These are phyloP conservation scores for Protaetia brevitarsis DNA, from an alignment of 1,140 invertebrate species.

Conservation along the genomic window DNA sequence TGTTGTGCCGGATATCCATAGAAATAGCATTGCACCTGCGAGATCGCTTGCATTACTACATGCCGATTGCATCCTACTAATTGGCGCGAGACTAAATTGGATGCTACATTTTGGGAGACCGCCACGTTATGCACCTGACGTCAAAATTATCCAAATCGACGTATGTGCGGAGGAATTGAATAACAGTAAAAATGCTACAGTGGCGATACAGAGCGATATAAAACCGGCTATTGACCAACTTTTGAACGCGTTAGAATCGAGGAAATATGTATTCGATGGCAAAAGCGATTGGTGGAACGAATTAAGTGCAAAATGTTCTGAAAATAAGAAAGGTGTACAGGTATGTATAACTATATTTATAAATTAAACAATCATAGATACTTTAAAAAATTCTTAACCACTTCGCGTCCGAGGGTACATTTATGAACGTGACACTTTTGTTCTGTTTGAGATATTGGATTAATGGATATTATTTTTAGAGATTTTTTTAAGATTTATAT, in stretches of 20 bases:
- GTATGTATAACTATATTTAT: conserved; percentile 44
- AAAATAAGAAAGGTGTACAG: conserved; percentile 58
- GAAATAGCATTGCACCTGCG: conserved; percentile 77
- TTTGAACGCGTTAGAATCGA: conserved; percentile 53
- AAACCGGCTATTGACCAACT: conserved; percentile 39
- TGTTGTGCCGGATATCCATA: conserved; percentile 78
- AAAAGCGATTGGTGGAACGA: conserved; percentile 58
- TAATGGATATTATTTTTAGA: too few relatives aligned
- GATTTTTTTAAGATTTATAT: too few relatives aligned
- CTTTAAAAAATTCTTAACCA: conserved; percentile 31
- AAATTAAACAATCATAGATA: too few relatives aligned
- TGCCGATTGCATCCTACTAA: conserved; percentile 83
- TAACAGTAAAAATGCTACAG: conserved; percentile 68
- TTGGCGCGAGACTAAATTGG: conserved; percentile 95
- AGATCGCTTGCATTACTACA: conserved; percentile 81
- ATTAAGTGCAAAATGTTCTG: conserved; percentile 57
- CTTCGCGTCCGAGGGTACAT: not conserved
- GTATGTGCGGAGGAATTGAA: conserved; percentile 87
- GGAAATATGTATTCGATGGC: conserved; percentile 52
- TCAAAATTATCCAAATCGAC: conserved; percentile 92
- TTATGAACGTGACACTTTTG: not conserved
- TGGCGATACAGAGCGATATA: conserved; percentile 43
- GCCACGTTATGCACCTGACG: conserved; percentile 77
- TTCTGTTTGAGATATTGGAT: too few relatives aligned
- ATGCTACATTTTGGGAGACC: conserved; percentile 93